Evolutionary conservation across 2,888 invertebrate species (phyloP).

Genomic region (Salticus scenicus): DNA sequence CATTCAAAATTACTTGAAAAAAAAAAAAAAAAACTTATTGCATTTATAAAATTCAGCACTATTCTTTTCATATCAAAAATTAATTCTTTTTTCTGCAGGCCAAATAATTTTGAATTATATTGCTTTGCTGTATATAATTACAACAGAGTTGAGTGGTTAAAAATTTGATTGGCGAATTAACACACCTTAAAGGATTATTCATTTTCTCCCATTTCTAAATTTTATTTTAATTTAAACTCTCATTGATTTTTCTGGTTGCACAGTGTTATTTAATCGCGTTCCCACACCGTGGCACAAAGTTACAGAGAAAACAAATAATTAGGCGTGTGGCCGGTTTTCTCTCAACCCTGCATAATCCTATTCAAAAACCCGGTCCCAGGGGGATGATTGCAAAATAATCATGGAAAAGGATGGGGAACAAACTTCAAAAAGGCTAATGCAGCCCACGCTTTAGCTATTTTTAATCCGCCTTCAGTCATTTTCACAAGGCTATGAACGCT

Average conservation of each 20-base stretch:
- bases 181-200: too few relatives aligned
- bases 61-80: too few relatives aligned
- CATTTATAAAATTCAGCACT: too few relatives aligned
- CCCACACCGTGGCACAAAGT: slow-evolving; percentile 26
- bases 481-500: background rate
- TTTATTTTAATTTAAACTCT: slow-evolving; percentile 15
- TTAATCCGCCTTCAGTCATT: slow-evolving; percentile 36
- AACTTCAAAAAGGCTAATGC: slow-evolving; percentile 51
- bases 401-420: slow-evolving; percentile 13
- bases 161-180: too few relatives aligned
- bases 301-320: slow-evolving; percentile 56
- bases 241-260: slow-evolving; percentile 19
- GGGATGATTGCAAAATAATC: slow-evolving; percentile 57
- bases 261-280: slow-evolving; percentile 29
- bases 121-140: too few relatives aligned
- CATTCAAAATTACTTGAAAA: too few relatives aligned
- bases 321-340: slow-evolving; percentile 34
- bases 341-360: slow-evolving; percentile 43
- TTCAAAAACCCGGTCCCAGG: slow-evolving; percentile 48
- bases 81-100: too few relatives aligned
- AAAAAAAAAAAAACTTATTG: too few relatives aligned
- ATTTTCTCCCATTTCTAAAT: too few relatives aligned
- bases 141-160: too few relatives aligned
- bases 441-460: slow-evolving; percentile 42
- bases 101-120: too few relatives aligned